Conservation (phyloP, 2,888 invertebrate genomes). For the Stenurella melanura region DNA sequence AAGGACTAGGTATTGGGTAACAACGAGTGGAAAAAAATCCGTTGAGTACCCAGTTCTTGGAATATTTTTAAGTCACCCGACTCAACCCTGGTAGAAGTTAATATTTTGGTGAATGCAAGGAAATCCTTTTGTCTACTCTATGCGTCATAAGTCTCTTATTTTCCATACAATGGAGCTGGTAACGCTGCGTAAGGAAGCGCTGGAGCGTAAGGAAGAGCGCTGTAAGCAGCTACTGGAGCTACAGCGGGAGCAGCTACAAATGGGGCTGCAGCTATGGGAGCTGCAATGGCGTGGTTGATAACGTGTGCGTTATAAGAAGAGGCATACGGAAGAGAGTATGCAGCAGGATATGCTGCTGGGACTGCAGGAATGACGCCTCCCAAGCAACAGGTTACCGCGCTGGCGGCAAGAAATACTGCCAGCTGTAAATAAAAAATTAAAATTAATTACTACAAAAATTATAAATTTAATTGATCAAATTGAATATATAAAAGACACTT, state of each 20-base stretch:
- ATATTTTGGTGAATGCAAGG: not conserved
- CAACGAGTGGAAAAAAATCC: too few relatives aligned
- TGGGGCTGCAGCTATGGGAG: slow-evolving; percentile 81
- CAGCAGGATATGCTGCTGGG: slow-evolving; percentile 72
- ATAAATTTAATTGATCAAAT: too few relatives aligned
- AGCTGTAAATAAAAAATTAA: slow-evolving; percentile 41
- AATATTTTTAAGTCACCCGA: too few relatives aligned
- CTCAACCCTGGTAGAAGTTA: not conserved
- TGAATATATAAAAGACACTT: too few relatives aligned
- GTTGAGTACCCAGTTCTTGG: too few relatives aligned
- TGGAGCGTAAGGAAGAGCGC: slow-evolving; percentile 52
- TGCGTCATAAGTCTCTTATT: not conserved
- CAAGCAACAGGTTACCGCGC: slow-evolving; percentile 54
- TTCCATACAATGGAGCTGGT: slow-evolving; percentile 19
- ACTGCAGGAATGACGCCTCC: slow-evolving; percentile 66
- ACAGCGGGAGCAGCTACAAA: slow-evolving; percentile 70
- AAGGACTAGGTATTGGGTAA: too few relatives aligned
- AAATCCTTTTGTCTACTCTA: not conserved
- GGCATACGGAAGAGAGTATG: slow-evolving; percentile 82
- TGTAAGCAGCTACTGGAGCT: slow-evolving; percentile 58
- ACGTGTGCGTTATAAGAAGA: slow-evolving; percentile 85
- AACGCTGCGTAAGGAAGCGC: slow-evolving; percentile 52
- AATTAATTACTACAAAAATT: too few relatives aligned
- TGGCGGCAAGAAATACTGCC: slow-evolving; percentile 45
- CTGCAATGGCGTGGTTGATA: slow-evolving; percentile 84